Base-by-base conservation (phyloP, 2,113 vertebrate species). In the Sebastes schlegelii region DNA sequence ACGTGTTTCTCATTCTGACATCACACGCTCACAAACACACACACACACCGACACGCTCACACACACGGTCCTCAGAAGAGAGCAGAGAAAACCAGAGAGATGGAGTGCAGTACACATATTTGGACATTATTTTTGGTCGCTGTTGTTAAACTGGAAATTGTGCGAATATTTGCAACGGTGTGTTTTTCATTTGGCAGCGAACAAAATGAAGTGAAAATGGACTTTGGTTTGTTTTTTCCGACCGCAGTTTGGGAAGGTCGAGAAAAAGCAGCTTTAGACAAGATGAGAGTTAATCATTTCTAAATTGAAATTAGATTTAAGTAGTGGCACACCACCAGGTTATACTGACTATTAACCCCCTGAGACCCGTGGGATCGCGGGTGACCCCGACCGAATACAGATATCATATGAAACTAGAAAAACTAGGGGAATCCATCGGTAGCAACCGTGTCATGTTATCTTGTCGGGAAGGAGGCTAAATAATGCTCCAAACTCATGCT, bases 1-100 rank as follows among this genome's bases (percentile, higher is more conserved):
- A 92, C 77, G 78, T 58, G 66, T 60, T 64, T 58, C 77, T 85
- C 57, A 4, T 42, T 74, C 57, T 86, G 82, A 88, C 88, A 85
- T 85, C 90, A 90, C 82, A 42, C n/a, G 3, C 51, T 51, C 46
- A 75, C 48, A 9, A 55, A 72, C 67, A 72, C 42, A 60, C 61
- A 61, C 45, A 13, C 34, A n/a, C 8, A 52, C n/a, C 65, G 26
- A 17, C 46, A 51, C 46, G 88, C 88, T 84, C 85, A 60, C 46
- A 76, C 55, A 60, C 64, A 72, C 61, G 23, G 46, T 49, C 43
- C 42, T 55, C 14, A 61, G 13, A 63, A 58, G 43, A 54, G 40
- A 58, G 43, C 63, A 7, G 51, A 62, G 34, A 60, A 49, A 21
- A 48, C 14, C 12, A 19, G 14, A 49, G 40, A 69, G 54, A 71